A percentile compares a stretch with the other conserved stretches of the same genome.
These are phyloP conservation scores for Torymus auratus DNA, from an alignment of 2,888 invertebrate genomes.

Conservation along the genomic window DNA sequence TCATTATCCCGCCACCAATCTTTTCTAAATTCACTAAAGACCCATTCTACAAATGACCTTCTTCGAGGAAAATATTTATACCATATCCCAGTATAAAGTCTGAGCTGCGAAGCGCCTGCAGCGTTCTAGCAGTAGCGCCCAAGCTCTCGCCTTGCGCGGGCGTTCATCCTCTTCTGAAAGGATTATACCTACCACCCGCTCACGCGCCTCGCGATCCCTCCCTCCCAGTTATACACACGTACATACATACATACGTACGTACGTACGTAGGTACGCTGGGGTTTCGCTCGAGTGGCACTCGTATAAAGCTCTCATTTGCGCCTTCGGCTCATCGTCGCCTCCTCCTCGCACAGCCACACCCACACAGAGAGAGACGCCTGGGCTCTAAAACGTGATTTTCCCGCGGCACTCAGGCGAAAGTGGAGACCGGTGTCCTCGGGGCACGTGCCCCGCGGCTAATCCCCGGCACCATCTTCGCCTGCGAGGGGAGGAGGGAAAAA, in stretches of 20 bases:
- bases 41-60: too few relatives aligned
- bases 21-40: too few relatives aligned
- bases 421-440: conserved; percentile 72
- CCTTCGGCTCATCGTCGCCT: conserved; percentile 32
- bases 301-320: conserved; percentile 54
- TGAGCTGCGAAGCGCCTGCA: not conserved
- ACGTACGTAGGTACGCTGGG: not conserved
- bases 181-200: not conserved
- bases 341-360: not conserved
- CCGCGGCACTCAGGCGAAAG: conserved; percentile 70
- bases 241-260: not conserved
- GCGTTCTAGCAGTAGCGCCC: not conserved
- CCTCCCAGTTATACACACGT: not conserved
- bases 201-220: not conserved
- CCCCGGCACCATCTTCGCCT: conserved; percentile 53
- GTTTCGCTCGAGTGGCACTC: conserved; percentile 13
- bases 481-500: too few relatives aligned
- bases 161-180: conserved; percentile 34
- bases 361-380: not conserved
- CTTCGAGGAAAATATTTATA: too few relatives aligned
- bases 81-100: too few relatives aligned
- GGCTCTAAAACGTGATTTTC: conserved; percentile 69
- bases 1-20: too few relatives aligned
- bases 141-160: not conserved
- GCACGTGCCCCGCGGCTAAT: conserved; percentile 68